These are phyloP conservation scores for Ursus arctos DNA, from an alignment of 2,113 vertebrate species.

Conservation along the genomic window DNA sequence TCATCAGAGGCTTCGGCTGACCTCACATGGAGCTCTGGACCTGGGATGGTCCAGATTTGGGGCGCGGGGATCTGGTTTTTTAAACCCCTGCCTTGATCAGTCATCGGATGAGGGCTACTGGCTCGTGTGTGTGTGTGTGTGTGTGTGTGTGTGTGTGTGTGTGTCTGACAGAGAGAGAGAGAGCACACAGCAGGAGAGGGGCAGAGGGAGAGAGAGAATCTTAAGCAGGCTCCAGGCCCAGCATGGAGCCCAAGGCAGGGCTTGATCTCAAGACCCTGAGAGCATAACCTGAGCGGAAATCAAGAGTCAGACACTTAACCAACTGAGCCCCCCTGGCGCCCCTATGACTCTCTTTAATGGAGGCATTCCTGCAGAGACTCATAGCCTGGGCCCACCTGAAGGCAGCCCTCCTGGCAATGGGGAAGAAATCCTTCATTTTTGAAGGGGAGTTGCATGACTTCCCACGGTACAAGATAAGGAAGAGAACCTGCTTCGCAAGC, in stretches of 20 bases:
- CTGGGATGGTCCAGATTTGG: neutral
- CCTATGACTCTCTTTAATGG: neutral
- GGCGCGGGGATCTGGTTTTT: neutral
- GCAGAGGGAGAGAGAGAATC: neutral
- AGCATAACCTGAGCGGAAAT: neutral
- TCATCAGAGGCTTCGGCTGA: neutral
- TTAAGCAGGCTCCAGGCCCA: neutral
- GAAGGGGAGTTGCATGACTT: neutral
- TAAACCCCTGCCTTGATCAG: neutral
- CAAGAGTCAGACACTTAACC: neutral
- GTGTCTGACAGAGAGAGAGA: too few relatives aligned
- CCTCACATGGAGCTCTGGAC: neutral
- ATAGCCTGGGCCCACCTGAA: neutral
- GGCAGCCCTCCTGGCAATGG: neutral
- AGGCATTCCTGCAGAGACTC: neutral
- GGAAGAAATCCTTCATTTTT: constrained; percentile 14
- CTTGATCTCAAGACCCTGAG: neutral
- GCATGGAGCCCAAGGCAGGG: neutral
- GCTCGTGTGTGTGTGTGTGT: neutral
- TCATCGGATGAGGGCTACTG: neutral
- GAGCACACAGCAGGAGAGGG: neutral
- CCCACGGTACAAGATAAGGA: neutral
- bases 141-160: too few relatives aligned
- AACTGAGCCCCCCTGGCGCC: neutral
- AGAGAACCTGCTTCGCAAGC: neutral